A percentile compares a stretch with the other conserved stretches of the same genome.
Evolutionary conservation across 2,113 vertebrate genomes (phyloP).

Genomic region (Sylvietta virens): DNA sequence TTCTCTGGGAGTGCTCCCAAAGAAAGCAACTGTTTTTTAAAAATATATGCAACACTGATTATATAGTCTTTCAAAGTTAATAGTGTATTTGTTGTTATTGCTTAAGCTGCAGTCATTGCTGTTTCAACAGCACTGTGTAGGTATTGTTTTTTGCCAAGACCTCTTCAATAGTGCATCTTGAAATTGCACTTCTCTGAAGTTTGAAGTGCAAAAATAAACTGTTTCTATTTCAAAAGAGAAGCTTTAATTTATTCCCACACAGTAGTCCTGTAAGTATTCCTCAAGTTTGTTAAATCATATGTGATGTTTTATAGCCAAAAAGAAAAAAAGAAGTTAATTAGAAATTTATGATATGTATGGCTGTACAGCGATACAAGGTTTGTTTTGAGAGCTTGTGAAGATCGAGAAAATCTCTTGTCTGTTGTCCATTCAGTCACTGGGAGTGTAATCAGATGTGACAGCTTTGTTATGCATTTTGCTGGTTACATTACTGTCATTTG

Average conservation of each 20-base stretch:
- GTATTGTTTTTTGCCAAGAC: neutral
- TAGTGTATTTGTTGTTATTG: neutral
- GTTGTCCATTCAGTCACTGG: neutral
- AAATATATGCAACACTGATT: neutral
- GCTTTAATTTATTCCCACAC: neutral
- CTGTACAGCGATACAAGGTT: neutral
- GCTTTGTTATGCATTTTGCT: slow-evolving; percentile 22
- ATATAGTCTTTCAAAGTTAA: neutral
- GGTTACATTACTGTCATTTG: slow-evolving; percentile 7
- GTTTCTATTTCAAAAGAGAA: neutral
- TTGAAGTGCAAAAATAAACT: neutral
- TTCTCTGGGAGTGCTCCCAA: neutral
- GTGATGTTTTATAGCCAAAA: neutral
- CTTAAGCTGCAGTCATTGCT: neutral
- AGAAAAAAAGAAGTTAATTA: neutral
- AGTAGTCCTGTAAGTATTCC: neutral
- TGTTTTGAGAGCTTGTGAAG: neutral
- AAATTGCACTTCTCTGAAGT: neutral
- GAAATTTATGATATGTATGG: neutral
- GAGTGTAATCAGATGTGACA: neutral
- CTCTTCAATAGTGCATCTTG: neutral
- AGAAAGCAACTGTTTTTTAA: neutral
- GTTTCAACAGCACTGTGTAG: neutral
- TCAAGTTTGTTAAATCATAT: neutral
- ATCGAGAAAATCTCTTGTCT: neutral